A percentile compares a stretch with the other conserved stretches of the same genome.
Evolutionary conservation across 2,797 vertebrate genomes (phyloP).

Genomic region (Salarias fasciatus): DNA sequence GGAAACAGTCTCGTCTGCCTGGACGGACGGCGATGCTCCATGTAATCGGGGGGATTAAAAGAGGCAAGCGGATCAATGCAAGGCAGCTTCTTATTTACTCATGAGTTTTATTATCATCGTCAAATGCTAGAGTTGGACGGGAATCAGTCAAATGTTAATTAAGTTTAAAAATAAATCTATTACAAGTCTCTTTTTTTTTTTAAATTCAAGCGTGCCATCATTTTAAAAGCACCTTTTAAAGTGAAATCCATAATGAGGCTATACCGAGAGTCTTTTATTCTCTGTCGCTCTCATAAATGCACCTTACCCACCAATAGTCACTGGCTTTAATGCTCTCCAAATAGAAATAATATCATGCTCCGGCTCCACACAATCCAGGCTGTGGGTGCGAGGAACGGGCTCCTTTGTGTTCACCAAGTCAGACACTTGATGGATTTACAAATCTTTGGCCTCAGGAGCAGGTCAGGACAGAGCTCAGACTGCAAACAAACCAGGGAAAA

Average conservation of each 20-base stretch:
- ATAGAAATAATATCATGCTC: conserved; percentile 40
- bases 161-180: neutral
- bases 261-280: conserved; percentile 20
- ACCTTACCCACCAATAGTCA: conserved; percentile 45
- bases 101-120: conserved; percentile 27
- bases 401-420: conserved; percentile 33
- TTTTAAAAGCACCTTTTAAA: no score
- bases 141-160: conserved; percentile 16
- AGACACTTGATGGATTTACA: conserved; percentile 31
- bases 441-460: conserved; percentile 27
- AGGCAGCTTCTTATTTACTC: neutral
- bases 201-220: no score
- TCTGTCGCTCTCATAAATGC: conserved; percentile 36
- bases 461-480: neutral
- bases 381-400: conserved; percentile 24
- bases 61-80: conserved; percentile 18
- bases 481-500: neutral
- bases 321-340: conserved; percentile 38
- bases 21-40: neutral
- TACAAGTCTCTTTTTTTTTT: no score
- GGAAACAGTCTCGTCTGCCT: neutral
- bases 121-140: neutral
- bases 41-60: conserved; percentile 1
- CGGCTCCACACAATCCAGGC: conserved; percentile 10
- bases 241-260: conserved; percentile 13